Evolutionary conservation across 2,888 invertebrate species (phyloP).

Genomic region (Clepsis dumicolana): DNA sequence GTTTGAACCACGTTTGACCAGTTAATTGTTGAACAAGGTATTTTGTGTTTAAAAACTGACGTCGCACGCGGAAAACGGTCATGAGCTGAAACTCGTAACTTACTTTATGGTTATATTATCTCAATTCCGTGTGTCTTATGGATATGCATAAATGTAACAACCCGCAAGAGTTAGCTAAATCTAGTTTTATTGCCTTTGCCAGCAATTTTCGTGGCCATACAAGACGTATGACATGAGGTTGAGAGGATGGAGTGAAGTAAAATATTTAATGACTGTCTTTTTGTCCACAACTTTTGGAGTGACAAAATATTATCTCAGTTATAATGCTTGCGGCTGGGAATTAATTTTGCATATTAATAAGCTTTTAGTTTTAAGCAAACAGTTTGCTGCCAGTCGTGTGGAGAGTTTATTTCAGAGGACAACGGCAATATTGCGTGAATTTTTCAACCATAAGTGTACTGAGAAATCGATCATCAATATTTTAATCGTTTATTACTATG

Average conservation of each 20-base stretch:
- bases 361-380: conserved; percentile 21
- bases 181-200: not conserved
- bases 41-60: no score
- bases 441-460: no score
- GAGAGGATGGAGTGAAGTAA: conserved; percentile 40
- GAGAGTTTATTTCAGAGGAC: not conserved
- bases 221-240: conserved; percentile 16
- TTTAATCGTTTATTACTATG: no score
- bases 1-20: no score
- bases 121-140: no score
- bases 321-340: conserved; percentile 24
- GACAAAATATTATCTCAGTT: conserved; percentile 33
- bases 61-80: no score
- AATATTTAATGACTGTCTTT: conserved; percentile 40
- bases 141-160: no score
- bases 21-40: no score
- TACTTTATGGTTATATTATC: no score
- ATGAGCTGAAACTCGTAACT: no score
- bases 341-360: conserved; percentile 34
- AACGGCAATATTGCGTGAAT: no score
- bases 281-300: conserved; percentile 36
- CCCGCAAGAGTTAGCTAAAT: not conserved
- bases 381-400: not conserved
- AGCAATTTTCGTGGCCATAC: conserved; percentile 31
- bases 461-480: no score